Conservation (phyloP, 2,797 vertebrate species). For the Falco berigora region DNA sequence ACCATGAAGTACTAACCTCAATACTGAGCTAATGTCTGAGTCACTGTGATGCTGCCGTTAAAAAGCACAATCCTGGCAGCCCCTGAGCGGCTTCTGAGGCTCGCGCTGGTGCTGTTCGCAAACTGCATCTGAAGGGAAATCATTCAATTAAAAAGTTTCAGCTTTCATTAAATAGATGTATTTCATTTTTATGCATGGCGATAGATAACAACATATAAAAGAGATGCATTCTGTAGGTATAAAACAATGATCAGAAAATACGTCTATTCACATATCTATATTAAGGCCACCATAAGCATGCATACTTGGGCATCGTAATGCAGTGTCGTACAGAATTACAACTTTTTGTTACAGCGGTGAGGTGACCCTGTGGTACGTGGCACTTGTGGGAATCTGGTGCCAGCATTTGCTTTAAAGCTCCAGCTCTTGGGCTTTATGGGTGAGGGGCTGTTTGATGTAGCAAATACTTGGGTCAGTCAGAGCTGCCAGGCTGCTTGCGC, state of each 20-base stretch:
- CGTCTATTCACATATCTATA: neutral
- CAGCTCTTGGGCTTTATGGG: neutral
- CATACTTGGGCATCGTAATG: neutral
- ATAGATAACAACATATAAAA: neutral
- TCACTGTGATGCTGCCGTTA: neutral
- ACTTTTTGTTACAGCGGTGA: rapidly evolving
- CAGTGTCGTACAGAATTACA: neutral
- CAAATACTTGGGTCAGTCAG: rapidly evolving
- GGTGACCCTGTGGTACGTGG: neutral
- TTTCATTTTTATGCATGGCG: neutral
- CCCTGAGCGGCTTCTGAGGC: neutral
- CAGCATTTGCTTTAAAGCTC: neutral
- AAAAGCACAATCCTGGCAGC: neutral
- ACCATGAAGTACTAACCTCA: neutral
- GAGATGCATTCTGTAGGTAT: neutral
- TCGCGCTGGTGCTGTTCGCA: neutral
- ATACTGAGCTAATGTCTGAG: neutral
- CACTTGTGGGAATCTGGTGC: neutral
- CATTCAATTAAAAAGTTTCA: neutral
- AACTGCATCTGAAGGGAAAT: neutral
- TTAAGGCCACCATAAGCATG: neutral
- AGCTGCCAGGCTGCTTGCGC: neutral
- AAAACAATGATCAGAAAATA: neutral
- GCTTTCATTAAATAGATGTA: neutral
- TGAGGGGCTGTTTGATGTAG: neutral